These are phyloP conservation scores for Phalanger gymnotis DNA, from an alignment of 2,797 vertebrate species.

Conservation along the genomic window DNA sequence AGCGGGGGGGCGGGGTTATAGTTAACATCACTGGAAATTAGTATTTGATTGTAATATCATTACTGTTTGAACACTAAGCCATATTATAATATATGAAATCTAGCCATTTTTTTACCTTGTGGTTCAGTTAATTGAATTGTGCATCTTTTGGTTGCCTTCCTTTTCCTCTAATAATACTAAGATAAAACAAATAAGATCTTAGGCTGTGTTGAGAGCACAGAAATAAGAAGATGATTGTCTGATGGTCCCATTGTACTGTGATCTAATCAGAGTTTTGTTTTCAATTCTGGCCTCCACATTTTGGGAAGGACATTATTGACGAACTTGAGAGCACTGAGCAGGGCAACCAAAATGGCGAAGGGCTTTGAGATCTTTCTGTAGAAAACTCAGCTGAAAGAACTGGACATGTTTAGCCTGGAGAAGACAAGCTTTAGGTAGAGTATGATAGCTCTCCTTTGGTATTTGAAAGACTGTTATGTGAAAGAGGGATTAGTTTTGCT, in stretches of 20 bases:
- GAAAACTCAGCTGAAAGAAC: not conserved
- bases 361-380: not conserved
- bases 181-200: conserved; percentile 63
- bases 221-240: not conserved
- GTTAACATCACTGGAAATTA: conserved; percentile 7
- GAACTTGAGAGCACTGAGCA: not conserved
- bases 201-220: not conserved
- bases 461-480: not conserved
- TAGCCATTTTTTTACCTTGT: not conserved
- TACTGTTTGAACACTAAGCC: not conserved
- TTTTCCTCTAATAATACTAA: conserved; percentile 62
- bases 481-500: not conserved
- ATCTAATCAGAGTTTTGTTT: not conserved
- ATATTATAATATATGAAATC: not conserved
- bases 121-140: conserved; percentile 32
- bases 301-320: not conserved
- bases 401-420: not conserved
- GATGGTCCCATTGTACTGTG: not conserved
- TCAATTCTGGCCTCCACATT: not conserved
- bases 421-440: not conserved
- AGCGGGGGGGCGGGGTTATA: too few species aligned
- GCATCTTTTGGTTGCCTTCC: conserved; percentile 55
- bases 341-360: not conserved
- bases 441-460: not conserved
- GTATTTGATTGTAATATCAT: conserved; percentile 7